These are phyloP conservation scores for Ivindomyrus marchei DNA, from an alignment of 2,113 vertebrate species.

Conservation along the genomic window DNA sequence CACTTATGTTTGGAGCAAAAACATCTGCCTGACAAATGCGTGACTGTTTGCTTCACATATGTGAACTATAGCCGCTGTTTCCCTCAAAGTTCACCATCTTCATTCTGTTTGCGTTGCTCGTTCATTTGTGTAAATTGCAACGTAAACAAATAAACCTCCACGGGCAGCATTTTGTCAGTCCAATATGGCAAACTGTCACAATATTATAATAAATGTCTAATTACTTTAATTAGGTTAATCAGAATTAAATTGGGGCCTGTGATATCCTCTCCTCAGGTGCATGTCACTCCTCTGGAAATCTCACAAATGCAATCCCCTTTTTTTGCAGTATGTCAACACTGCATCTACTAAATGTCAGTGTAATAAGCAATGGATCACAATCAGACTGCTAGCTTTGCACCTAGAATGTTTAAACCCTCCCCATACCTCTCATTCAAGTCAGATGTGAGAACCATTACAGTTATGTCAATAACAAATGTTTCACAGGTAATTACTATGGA, in stretches of 20 bases:
- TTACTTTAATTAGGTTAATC: slow-evolving; percentile 17
- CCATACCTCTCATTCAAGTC: neutral
- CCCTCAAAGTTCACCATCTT: neutral
- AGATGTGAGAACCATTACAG: neutral
- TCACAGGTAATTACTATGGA: slow-evolving; percentile 5
- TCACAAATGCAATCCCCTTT: neutral
- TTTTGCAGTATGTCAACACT: slow-evolving; percentile 3
- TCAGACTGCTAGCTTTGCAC: neutral
- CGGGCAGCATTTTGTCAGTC: neutral
- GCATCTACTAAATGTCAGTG: neutral
- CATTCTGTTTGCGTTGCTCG: neutral
- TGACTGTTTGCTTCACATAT: neutral
- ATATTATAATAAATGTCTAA: neutral
- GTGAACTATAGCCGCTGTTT: neutral
- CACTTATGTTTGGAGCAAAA: neutral
- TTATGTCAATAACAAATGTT: neutral
- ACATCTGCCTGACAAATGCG: neutral
- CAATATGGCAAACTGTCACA: slow-evolving; percentile 7
- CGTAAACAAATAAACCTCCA: slow-evolving; percentile 7
- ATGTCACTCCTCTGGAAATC: neutral
- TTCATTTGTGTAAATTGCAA: neutral
- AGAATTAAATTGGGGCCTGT: neutral
- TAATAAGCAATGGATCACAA: neutral
- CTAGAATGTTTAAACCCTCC: neutral
- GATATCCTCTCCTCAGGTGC: slow-evolving; percentile 9